phyloP scores from a whole-genome alignment of 2,888 invertebrate genomes.

The Branchinecta sandiegonensis region DNA sequence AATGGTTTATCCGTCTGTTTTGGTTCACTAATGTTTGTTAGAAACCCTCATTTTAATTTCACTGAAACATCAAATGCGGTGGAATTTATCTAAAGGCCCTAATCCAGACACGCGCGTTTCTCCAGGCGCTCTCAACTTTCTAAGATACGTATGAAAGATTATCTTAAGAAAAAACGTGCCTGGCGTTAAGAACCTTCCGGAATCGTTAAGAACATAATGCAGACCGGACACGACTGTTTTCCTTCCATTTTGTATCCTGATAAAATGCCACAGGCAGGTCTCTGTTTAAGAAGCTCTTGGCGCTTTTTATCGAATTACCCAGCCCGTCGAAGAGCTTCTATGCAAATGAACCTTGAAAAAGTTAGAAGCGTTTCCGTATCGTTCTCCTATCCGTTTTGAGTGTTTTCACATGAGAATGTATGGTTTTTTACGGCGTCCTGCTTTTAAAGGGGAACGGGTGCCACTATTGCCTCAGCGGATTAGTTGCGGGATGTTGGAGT shows the following conservation, averaged over 20 bases:
- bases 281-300: constrained; percentile 12
- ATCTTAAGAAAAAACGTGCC: no score
- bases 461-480: constrained; percentile 12
- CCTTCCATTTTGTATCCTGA: constrained; percentile 5
- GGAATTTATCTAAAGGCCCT: no score
- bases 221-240: background rate
- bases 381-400: constrained; percentile 8
- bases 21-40: no score
- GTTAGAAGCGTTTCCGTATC: constrained; percentile 15
- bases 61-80: no score
- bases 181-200: no score
- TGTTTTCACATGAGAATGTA: background rate
- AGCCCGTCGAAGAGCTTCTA: constrained; percentile 10
- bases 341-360: constrained; percentile 16
- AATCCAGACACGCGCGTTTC: no score
- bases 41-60: no score
- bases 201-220: no score
- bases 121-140: no score
- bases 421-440: constrained; percentile 4
- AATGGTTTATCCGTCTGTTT: no score
- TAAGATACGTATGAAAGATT: no score
- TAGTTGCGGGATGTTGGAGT: constrained; percentile 10
- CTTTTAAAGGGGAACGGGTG: background rate
- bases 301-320: constrained; percentile 2
- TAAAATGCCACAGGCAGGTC: constrained; percentile 6